Evolutionary conservation across 2,888 invertebrate genomes (phyloP), one percentile per base, ranked within the genome.

Genomic region (Agrypnus murinus): DNA sequence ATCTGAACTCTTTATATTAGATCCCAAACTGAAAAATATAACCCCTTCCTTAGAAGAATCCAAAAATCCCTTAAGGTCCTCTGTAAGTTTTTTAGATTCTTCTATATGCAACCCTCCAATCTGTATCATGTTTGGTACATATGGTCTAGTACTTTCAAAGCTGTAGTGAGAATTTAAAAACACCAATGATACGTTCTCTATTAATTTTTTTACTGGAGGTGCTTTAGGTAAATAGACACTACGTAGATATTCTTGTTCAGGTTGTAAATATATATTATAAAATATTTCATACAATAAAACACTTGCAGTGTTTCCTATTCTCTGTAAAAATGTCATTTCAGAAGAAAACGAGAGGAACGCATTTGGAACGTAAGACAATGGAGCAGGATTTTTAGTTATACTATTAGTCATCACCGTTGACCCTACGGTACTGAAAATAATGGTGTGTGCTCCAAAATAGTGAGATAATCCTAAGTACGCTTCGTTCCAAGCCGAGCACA

Each of bases 11-110:
- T 86, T 85, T 0, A 90, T 84, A 74, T 89, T 88, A 0, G 91
- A 89, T 1, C 91, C 92, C 78, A 91, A 87, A 75, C 88, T 89
- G 73, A 90, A 87, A 68, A 89, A 88, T 1, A 90, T 83, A 0
- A 88, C 89, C 0, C 90, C 90, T 55, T 89, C 76, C 62, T 81
- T 84, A 0, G 90, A 85, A 9, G 84, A 82, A 74, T 90, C 89
- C 69, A 90, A 77, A 64, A 87, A 83, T 10, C 84, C 81, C 81
- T 89, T 84, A 0, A 90, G 78, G 75, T 90, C 88, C 62, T 76
- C 68, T 0, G 82, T 81, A 14, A 84, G 57, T 17, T 74, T 62
- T 72, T 82, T 79, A 1, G 80, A 71, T 5, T 79, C 73, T 64
- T 72, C 58, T 2, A 82, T 72, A 58, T 90, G 90, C 50, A 87